Conservation (phyloP, 2,888 invertebrate species). For the Zhuqinia jingwanae region DNA sequence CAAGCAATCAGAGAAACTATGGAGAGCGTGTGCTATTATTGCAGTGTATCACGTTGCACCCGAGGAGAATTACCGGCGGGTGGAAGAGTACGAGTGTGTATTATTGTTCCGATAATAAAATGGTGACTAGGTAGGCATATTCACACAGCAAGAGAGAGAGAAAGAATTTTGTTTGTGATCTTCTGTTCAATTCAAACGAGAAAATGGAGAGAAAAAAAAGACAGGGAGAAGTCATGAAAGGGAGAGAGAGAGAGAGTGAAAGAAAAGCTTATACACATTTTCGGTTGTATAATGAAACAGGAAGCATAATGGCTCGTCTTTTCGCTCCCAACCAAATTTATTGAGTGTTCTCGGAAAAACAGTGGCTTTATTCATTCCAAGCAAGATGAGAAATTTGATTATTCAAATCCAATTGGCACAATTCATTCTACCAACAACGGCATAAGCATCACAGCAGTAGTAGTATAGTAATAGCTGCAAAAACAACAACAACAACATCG, state of each 20-base stretch:
- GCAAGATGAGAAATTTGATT: constrained; percentile 73
- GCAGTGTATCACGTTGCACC: constrained; percentile 51
- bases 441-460: neutral
- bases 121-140: constrained; percentile 32
- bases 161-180: constrained; percentile 4
- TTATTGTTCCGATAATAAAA: constrained; percentile 44
- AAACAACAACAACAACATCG: neutral
- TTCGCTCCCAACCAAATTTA: constrained; percentile 65
- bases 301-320: constrained; percentile 67
- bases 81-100: too few relatives aligned
- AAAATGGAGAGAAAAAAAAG: constrained; percentile 50
- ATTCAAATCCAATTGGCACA: constrained; percentile 74
- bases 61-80: neutral
- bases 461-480: too few relatives aligned
- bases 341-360: constrained; percentile 68
- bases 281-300: constrained; percentile 61
- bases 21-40: constrained; percentile 10
- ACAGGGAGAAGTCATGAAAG: constrained; percentile 27
- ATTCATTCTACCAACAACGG: constrained; percentile 60
- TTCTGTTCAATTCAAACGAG: constrained; percentile 8
- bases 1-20: neutral
- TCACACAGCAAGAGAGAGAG: neutral
- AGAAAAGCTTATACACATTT: constrained; percentile 2
- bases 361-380: constrained; percentile 70
- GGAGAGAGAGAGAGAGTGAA: constrained; percentile 24